phyloP scores from a whole-genome alignment of 2,797 vertebrate genomes.

The Pipistrellus pipistrellus region DNA sequence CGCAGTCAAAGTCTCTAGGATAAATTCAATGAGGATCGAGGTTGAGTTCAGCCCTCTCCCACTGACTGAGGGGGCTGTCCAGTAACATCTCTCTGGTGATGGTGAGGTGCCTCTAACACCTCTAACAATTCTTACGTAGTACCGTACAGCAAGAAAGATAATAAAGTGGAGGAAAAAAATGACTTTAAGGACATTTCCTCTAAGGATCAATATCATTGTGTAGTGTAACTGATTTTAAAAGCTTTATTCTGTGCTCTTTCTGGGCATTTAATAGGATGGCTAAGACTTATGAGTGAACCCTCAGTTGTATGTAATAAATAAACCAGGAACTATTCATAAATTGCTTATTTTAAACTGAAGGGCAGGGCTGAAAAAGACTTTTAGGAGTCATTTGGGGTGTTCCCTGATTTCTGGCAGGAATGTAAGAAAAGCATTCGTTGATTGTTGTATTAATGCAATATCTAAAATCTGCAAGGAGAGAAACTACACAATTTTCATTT shows the following conservation, averaged over 20 bases:
- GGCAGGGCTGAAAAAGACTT: neutral
- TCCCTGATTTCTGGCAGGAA: neutral
- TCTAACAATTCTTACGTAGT: neutral
- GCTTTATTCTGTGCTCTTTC: neutral
- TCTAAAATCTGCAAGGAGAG: conserved; percentile 12
- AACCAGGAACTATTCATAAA: conserved; percentile 4
- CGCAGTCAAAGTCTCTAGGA: too few species aligned
- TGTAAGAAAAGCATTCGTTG: neutral
- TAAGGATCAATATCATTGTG: conserved; percentile 16
- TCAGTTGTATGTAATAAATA: neutral
- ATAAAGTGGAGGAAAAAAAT: neutral
- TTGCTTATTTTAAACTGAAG: neutral
- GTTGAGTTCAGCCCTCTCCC: too few species aligned
- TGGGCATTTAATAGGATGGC: neutral
- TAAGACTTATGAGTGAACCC: neutral
- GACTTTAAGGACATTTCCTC: conserved; percentile 13
- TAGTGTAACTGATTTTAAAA: conserved; percentile 53
- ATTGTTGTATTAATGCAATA: neutral
- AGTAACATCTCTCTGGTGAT: too few species aligned
- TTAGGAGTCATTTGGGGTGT: neutral
- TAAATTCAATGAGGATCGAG: too few species aligned
- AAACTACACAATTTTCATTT: conserved; percentile 3
- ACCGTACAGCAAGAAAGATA: neutral
- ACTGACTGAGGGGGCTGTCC: too few species aligned
- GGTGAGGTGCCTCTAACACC: too few species aligned